Percentiles rank a stretch among this genome's conserved stretches.
Evolutionary conservation across 2,113 vertebrate genomes (phyloP).

Genomic region (Neolamprologus devosi): DNA sequence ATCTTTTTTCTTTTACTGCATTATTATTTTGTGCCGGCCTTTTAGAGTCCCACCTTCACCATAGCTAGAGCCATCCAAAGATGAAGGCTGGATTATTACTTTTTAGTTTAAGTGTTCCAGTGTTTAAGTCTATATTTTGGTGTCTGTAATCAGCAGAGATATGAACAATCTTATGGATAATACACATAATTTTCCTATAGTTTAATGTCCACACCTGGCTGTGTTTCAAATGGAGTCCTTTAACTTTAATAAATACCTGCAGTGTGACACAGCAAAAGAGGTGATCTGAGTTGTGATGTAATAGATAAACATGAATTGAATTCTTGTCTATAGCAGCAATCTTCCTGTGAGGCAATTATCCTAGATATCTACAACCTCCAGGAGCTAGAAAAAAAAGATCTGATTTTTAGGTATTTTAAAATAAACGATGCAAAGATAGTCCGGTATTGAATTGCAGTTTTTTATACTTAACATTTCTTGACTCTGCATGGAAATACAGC

Average conservation of each 20-base stretch:
- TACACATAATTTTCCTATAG: neutral
- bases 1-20: neutral
- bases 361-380: neutral
- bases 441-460: conserved; percentile 52
- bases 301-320: neutral
- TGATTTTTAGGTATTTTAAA: rapidly evolving
- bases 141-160: neutral
- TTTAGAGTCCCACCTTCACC: neutral
- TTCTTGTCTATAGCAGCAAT: neutral
- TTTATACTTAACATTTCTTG: neutral
- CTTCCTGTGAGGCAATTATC: neutral
- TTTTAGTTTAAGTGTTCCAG: neutral
- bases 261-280: neutral
- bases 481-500: conserved; percentile 32
- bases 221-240: neutral
- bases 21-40: neutral
- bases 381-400: neutral
- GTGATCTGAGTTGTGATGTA: neutral
- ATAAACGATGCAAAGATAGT: neutral
- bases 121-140: neutral
- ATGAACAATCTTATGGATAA: neutral
- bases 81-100: neutral
- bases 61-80: neutral
- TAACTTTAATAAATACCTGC: neutral
- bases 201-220: neutral